Percentiles rank a stretch among this genome's conserved stretches.
These are phyloP conservation scores for Pitangus sulphuratus DNA, from an alignment of 2,797 vertebrate species.

Conservation along the genomic window DNA sequence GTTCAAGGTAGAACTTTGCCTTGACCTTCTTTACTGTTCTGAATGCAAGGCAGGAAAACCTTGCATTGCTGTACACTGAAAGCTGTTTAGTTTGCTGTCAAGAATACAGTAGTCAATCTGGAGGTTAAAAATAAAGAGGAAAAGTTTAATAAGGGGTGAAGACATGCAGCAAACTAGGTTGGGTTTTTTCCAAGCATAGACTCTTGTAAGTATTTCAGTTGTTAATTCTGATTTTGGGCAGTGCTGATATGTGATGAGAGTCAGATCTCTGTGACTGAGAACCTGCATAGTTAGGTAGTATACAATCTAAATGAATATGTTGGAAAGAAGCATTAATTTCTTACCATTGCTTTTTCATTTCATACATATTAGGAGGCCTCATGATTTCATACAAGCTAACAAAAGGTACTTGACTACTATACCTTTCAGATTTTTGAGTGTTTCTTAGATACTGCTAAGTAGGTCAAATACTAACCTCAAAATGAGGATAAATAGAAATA, in stretches of 20 bases:
- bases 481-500: neutral
- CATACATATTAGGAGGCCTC: neutral
- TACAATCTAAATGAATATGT: neutral
- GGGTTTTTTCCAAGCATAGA: fast-evolving
- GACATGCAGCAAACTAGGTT: neutral
- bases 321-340: neutral
- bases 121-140: neutral
- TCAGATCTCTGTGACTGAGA: neutral
- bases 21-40: neutral
- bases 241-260: neutral
- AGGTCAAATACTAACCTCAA: neutral
- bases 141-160: neutral
- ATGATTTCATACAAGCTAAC: neutral
- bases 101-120: neutral
- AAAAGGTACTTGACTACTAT: neutral
- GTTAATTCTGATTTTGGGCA: neutral
- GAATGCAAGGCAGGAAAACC: neutral
- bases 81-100: neutral
- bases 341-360: neutral
- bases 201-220: neutral
- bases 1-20: neutral
- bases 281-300: neutral
- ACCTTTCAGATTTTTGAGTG: neutral
- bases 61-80: neutral
- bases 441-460: neutral